These are phyloP conservation scores for Sebastes taczanowskii DNA, from an alignment of 2,797 vertebrate species.

Conservation along the genomic window DNA sequence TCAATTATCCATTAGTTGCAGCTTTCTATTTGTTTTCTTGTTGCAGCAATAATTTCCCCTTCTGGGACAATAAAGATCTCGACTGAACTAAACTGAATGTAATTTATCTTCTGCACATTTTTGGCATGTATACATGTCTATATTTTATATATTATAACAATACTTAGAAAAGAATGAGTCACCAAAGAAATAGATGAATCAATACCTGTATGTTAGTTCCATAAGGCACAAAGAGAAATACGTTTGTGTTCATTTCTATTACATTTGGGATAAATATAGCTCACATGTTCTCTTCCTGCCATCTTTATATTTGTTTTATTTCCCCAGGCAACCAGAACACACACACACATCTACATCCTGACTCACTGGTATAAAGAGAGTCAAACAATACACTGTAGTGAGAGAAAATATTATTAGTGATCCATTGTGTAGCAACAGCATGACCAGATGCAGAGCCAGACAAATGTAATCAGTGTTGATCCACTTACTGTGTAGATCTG, in stretches of 20 bases:
- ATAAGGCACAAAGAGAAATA: neutral
- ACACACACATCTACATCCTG: neutral
- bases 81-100: neutral
- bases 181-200: too few relatives aligned
- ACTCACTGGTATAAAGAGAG: neutral
- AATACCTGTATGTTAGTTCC: too few relatives aligned
- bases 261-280: neutral
- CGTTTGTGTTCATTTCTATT: neutral
- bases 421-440: neutral
- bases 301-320: neutral
- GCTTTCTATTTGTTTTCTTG: neutral
- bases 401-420: neutral
- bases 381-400: neutral
- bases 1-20: neutral
- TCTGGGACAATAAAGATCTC: neutral
- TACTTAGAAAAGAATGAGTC: neutral
- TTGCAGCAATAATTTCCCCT: neutral
- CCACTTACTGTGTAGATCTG: slow-evolving; percentile 33
- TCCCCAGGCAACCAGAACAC: neutral
- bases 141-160: neutral
- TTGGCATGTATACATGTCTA: neutral
- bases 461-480: slow-evolving; percentile 24
- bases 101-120: neutral
- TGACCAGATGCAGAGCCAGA: slow-evolving; percentile 29
- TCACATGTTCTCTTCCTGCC: neutral